A percentile compares a stretch with the other conserved stretches of the same genome.
These are phyloP conservation scores for Otolemur crassicaudatus DNA, from an alignment of 2,797 vertebrate species.

Conservation along the genomic window DNA sequence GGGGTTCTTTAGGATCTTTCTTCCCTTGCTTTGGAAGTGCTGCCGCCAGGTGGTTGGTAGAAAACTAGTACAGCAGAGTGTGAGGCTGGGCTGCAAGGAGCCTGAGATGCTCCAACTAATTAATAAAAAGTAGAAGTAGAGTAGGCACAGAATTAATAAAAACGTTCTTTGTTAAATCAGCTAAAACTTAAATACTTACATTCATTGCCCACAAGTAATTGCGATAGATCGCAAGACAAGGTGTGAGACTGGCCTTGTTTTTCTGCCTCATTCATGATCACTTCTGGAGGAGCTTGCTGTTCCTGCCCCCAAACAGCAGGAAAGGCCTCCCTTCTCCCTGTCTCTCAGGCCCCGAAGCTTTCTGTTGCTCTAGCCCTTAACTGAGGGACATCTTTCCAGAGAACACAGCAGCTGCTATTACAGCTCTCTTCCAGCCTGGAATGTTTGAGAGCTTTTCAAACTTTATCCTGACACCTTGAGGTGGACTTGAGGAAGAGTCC, in stretches of 20 bases:
- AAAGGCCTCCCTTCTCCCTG: background rate
- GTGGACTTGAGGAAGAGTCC: background rate
- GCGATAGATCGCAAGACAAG: background rate
- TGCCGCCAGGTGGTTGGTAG: background rate
- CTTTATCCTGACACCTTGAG: background rate
- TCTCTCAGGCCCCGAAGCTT: background rate
- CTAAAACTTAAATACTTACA: background rate
- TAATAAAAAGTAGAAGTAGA: background rate
- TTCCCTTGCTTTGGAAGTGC: rapidly evolving
- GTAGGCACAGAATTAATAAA: background rate
- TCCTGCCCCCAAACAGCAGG: background rate
- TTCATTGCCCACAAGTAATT: background rate
- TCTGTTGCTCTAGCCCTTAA: background rate
- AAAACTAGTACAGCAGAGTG: background rate
- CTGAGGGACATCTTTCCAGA: background rate
- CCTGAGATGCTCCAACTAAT: background rate
- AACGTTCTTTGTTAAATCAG: background rate
- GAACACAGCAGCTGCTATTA: background rate
- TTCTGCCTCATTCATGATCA: background rate
- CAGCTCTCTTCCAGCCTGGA: background rate
- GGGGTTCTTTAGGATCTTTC: background rate
- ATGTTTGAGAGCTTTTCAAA: background rate
- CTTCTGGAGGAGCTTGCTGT: background rate
- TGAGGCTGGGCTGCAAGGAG: background rate
- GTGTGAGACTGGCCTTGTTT: background rate